Base-by-base conservation (phyloP, 2,797 vertebrate species). In the Phylloscopus collybita region DNA sequence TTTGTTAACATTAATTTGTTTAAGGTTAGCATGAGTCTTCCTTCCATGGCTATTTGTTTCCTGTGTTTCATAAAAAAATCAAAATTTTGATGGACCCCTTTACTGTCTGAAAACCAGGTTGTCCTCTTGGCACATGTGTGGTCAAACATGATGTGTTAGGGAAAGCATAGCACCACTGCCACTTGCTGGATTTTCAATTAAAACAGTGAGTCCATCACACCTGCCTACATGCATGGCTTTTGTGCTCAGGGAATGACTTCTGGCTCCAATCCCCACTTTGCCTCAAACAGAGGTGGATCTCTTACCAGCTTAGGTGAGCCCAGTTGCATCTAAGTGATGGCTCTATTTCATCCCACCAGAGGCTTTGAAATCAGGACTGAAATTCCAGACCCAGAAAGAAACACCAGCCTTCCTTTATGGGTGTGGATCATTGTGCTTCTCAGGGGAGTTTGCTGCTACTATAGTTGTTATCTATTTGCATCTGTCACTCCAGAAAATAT, bases 51-150 rank as follows among this genome's bases (percentile, higher is more conserved):
- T 80, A 13, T 64, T 81, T 69, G 5, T 65, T 86, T 84, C 36
- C 2, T 45, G 13, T 25, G 21, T 72, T 75, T 93, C 38, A 57
- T 38, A 82, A 89, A 50, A 7, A 57, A 82, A 76, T 59, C 40
- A 92, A 88, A 86, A 64, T 3, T 54, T 47, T 66, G 15, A 32
- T 25, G 32, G 16, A 57, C 5, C 3, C 10, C 10, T 66, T 94
- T n/a, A 34, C 13, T 66, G 5, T 60, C 45, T 80, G 56, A 61
- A 75, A 85, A 53, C 5, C 15, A 85, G 13, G 9, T 20, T 89
- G 15, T 74, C 25, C 4, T 47, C 27, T 76, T 0, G 0, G 3
- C 17, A 8, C 23, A 29, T 3, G 27, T 26, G 30, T 22, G 16
- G 8, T 25, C 26, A 84, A 53, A 69, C 18, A 2, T 21, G 44